phyloP scores from a whole-genome alignment of 2,113 vertebrate species.

The Monarcha castaneiventris region DNA sequence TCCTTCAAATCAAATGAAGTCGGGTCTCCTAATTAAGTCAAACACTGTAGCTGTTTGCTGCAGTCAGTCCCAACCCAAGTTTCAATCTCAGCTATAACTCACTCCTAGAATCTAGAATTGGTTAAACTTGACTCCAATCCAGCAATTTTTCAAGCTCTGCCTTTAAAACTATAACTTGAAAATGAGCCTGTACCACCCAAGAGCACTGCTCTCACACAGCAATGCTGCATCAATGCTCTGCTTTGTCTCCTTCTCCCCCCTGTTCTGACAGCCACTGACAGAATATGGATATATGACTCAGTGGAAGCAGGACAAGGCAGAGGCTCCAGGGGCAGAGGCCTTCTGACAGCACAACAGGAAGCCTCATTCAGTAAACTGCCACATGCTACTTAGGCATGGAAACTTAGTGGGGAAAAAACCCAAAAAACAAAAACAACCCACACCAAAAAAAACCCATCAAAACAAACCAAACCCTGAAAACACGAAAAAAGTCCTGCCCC shows the following conservation, averaged over 20 bases:
- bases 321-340: rapidly evolving
- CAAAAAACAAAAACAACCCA: neutral
- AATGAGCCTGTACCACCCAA: neutral
- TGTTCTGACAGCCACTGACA: neutral
- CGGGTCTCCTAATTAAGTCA: neutral
- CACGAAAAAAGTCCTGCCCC: too few species aligned
- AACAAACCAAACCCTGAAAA: neutral
- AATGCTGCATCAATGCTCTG: neutral
- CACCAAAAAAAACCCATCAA: neutral
- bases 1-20: neutral
- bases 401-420: neutral
- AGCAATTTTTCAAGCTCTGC: neutral
- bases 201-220: neutral
- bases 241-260: neutral
- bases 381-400: neutral
- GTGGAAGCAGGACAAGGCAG: neutral
- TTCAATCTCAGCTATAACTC: neutral
- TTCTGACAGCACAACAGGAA: neutral
- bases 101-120: neutral
- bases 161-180: neutral
- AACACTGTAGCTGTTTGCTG: neutral
- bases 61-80: neutral
- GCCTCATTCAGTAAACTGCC: neutral
- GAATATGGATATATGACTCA: neutral
- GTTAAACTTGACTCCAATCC: neutral